phyloP scores from a whole-genome alignment of 2,113 vertebrate species.

The Hylia prasina region DNA sequence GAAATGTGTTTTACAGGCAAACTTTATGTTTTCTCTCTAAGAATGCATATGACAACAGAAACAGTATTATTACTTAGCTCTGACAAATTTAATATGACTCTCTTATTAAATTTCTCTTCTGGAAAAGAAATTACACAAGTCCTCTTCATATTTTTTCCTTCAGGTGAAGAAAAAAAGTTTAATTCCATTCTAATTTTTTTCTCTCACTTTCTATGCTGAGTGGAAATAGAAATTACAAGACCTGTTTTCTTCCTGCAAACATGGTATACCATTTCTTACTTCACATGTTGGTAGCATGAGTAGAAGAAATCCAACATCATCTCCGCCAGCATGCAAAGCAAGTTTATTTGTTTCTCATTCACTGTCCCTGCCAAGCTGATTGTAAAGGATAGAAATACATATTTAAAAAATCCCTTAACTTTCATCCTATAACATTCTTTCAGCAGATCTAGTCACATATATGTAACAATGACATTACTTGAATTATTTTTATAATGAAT shows the following conservation, averaged over 20 bases:
- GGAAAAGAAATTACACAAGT: neutral
- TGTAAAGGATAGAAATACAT: neutral
- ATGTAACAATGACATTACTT: neutral
- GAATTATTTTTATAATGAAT: neutral
- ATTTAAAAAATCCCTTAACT: neutral
- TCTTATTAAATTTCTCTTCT: neutral
- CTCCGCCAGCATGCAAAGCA: neutral
- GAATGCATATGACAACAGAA: neutral
- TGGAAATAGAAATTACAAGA: neutral
- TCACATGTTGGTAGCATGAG: fast-evolving
- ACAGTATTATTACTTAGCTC: neutral
- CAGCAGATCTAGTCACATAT: neutral
- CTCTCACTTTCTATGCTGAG: neutral
- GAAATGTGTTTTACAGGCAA: conserved; percentile 2
- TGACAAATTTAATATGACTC: neutral
- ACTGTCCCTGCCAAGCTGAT: neutral
- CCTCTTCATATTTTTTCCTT: neutral
- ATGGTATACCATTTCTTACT: neutral
- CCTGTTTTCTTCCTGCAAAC: neutral
- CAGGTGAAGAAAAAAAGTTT: neutral
- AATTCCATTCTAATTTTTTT: neutral
- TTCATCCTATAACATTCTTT: neutral
- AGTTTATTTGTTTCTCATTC: neutral
- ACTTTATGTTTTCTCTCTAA: neutral
- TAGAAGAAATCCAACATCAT: neutral